phyloP scores from a whole-genome alignment of 2,888 invertebrate species.

The Dioctria rufipes region DNA sequence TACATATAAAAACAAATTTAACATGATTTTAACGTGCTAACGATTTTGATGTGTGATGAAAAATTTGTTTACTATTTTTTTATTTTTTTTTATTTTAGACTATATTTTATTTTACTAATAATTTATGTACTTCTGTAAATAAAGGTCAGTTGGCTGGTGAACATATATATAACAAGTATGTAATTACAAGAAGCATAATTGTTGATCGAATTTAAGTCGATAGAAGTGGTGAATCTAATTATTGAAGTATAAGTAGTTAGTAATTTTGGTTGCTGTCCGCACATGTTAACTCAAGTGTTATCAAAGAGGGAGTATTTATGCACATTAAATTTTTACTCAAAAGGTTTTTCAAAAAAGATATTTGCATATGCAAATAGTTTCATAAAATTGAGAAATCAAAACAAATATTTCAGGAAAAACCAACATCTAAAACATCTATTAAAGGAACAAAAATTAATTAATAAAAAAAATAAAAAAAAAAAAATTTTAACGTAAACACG shows the following conservation, averaged over 20 bases:
- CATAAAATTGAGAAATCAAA: constrained; percentile 18
- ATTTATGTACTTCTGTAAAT: constrained; percentile 32
- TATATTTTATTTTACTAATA: constrained; percentile 16
- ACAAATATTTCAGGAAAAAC: constrained; percentile 39
- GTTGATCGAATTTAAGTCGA: constrained; percentile 35
- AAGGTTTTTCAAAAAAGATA: constrained; percentile 25
- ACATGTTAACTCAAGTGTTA: constrained; percentile 36
- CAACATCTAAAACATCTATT: constrained; percentile 52
- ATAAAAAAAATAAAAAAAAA: constrained; percentile 57
- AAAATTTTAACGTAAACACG: neutral
- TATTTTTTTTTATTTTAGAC: neutral
- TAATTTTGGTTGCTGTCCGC: constrained; percentile 32
- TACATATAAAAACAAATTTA: neutral
- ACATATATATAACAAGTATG: neutral
- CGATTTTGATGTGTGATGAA: constrained; percentile 1
- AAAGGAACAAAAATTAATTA: constrained; percentile 11
- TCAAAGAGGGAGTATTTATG: constrained; percentile 21
- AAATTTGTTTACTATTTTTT: too few species aligned
- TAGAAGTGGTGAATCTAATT: neutral
- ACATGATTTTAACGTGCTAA: constrained; percentile 21
- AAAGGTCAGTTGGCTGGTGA: constrained; percentile 42
- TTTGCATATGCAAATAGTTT: constrained; percentile 47
- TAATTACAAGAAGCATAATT: constrained; percentile 34
- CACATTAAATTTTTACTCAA: constrained; percentile 44
- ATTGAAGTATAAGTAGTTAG: neutral